These are phyloP conservation scores for Drepana falcataria DNA, from an alignment of 2,888 invertebrate species.

Conservation along the genomic window DNA sequence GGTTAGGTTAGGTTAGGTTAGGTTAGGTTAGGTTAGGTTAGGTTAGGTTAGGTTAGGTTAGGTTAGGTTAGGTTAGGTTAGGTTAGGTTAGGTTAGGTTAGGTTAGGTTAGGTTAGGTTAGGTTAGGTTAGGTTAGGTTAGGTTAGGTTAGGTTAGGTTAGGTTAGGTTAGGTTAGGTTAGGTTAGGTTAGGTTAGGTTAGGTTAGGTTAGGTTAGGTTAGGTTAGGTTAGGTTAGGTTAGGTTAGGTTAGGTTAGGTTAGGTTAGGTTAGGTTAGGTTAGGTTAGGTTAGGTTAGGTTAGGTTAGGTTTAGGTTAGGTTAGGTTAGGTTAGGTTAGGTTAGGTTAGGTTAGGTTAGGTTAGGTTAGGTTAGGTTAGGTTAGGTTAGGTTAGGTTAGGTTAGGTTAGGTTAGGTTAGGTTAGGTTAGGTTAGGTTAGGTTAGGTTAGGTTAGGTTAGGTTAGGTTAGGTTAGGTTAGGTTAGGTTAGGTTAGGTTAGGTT, in stretches of 20 bases:
- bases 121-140: conserved; percentile 9
- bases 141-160: conserved; percentile 10
- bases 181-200: conserved; percentile 9
- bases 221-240: conserved; percentile 12
- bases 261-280: conserved; percentile 9
- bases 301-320: conserved; percentile 13
- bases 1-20: conserved; percentile 11
- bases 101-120: conserved; percentile 8
- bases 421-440: conserved; percentile 20
- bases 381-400: conserved; percentile 15
- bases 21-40: conserved; percentile 7
- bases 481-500: conserved; percentile 17
- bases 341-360: conserved; percentile 14
- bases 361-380: conserved; percentile 8
- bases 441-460: conserved; percentile 16
- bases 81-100: conserved; percentile 10
- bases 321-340: conserved; percentile 13
- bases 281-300: conserved; percentile 12
- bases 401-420: conserved; percentile 16
- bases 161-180: conserved; percentile 10
- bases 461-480: conserved; percentile 14
- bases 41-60: conserved; percentile 6
- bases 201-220: conserved; percentile 8
- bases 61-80: conserved; percentile 6
- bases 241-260: conserved; percentile 9